phyloP scores from a whole-genome alignment of 2,888 invertebrate species.

The Schizaphis graminum region DNA sequence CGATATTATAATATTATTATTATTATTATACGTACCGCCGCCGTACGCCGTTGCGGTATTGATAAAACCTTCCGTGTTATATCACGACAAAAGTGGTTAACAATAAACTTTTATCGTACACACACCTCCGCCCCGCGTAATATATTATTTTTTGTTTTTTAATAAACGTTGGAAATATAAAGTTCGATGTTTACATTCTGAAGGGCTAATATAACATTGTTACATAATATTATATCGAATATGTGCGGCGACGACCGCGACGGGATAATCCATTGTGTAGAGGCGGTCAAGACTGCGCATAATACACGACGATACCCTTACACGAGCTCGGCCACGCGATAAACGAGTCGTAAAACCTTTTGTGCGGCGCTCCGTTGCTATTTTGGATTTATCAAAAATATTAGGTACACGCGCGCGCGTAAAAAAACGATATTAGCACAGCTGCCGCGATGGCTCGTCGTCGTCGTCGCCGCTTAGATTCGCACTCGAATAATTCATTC shows the following conservation, averaged over 20 bases:
- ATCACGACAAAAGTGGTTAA: not conserved
- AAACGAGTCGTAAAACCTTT: not conserved
- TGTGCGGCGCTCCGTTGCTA: not conserved
- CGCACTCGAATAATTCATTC: not conserved
- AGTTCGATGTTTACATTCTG: not conserved
- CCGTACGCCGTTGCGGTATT: not conserved
- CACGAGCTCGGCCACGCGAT: not conserved
- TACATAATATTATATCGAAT: not conserved
- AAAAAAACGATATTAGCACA: not conserved
- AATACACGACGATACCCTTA: not conserved
- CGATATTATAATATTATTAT: not conserved
- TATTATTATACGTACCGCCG: not conserved
- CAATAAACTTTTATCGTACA: not conserved
- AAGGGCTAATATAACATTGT: not conserved
- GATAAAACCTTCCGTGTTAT: conserved; percentile 13
- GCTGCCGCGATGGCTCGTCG: not conserved
- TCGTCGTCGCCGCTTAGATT: not conserved
- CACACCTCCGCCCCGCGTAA: not conserved
- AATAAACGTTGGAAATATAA: not conserved
- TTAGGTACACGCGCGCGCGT: not conserved
- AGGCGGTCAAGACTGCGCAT: conserved; percentile 6
- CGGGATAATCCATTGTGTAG: not conserved
- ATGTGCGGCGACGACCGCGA: not conserved
- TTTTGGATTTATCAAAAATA: not conserved
- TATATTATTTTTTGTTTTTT: not conserved